Evolutionary conservation across 2,113 vertebrate species (phyloP), one percentile per base, ranked within the genome.

Genomic region (Ceyx melanurus): DNA sequence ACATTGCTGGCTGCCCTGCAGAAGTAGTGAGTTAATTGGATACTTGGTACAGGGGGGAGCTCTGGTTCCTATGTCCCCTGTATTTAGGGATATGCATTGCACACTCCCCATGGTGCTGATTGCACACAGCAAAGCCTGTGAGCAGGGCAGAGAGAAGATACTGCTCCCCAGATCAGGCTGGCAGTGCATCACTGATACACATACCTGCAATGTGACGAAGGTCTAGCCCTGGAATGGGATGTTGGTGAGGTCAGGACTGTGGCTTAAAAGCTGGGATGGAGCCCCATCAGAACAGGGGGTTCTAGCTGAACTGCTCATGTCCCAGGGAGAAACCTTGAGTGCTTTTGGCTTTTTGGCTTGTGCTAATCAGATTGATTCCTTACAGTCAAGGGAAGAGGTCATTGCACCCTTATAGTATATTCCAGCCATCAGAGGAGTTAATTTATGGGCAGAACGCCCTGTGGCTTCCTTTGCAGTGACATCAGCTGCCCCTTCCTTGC

Each of bases 81-180:
- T 9, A 15, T 12, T 71, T n/a, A n/a, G 33, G 58, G 21, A 15
- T 15, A 0, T 11, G 31, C 12, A 22, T n/a, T 22, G 16, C 4
- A 9, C 7, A 2, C 10, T 71, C 21, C n/a, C 45, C 2, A 0
- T 3, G 21, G 45, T 75, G 61, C 57, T 88, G 20, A 4, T 5
- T 26, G 3, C 14, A 10, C 26, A 3, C 33, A 45, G 53, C 48
- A 45, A 31, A 31, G 57, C 11, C 28, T 35, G 35, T 5, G 23
- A 23, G 19, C 5, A 43, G 28, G 25, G 9, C 1, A 0, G 17
- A 40, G 29, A 33, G 15, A 26, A 80, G 31, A 3, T 8, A 4
- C 0, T 61, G 33, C 37, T 90, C 21, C 43, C 19, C 1, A 3
- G 31, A 10, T 61, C 53, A 79, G 23, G 14, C 19, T 70, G 64